A percentile compares a stretch with the other conserved stretches of the same genome.
Evolutionary conservation across 2,113 vertebrate species (phyloP).

Genomic region (Dinomys branickii): DNA sequence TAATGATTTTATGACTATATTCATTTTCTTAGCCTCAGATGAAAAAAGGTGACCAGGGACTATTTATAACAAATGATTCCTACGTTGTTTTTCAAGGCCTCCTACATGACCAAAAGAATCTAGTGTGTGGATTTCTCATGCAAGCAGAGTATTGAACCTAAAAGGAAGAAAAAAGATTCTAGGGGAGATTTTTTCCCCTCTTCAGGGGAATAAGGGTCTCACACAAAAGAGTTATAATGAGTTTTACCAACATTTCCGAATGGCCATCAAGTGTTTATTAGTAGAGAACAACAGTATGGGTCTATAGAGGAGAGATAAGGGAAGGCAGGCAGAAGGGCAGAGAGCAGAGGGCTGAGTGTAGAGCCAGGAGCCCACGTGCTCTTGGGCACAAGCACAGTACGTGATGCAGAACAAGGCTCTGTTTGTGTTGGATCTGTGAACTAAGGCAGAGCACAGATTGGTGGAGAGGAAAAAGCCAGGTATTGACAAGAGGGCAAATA

Average conservation of each 20-base stretch:
- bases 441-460: background rate
- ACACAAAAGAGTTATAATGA: conserved; percentile 31
- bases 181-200: conserved; percentile 50
- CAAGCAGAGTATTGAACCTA: background rate
- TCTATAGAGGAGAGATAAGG: background rate
- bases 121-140: conserved; percentile 9
- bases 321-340: background rate
- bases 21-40: conserved; percentile 77
- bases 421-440: background rate
- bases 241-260: conserved; percentile 42
- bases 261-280: background rate
- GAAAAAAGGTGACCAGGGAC: conserved; percentile 66
- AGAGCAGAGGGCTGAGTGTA: background rate
- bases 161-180: conserved; percentile 14
- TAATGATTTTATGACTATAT: conserved; percentile 73
- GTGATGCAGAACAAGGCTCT: background rate
- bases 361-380: background rate
- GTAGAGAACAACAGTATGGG: background rate
- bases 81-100: conserved; percentile 59
- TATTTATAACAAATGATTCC: conserved; percentile 56
- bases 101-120: conserved; percentile 52
- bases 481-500: background rate
- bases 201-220: background rate
- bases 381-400: background rate
- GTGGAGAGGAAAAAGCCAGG: background rate